Evolutionary conservation across 37 sponge, comb jelly and placozoan species (phyloP).

Genomic region (Spongia lamella): DNA sequence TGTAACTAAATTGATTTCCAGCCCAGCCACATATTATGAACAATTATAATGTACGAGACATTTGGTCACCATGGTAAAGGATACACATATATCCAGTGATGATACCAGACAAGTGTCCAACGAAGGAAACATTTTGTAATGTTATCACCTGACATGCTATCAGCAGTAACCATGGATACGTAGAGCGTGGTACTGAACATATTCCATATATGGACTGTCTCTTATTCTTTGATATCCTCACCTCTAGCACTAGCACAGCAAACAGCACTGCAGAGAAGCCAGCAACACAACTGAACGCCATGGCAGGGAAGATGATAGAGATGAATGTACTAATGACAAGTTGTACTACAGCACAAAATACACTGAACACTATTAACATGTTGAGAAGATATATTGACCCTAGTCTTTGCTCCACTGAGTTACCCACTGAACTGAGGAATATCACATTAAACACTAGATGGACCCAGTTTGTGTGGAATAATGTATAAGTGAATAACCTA

Average conservation of each 20-base stretch:
- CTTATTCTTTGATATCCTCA: constrained; percentile 33
- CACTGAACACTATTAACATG: constrained; percentile 15
- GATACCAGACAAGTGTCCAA: constrained; percentile 24
- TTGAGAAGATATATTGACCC: constrained; percentile 29
- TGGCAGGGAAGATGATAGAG: background rate
- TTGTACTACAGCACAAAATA: constrained; percentile 26
- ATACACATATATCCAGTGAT: constrained; percentile 36
- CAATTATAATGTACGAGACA: background rate
- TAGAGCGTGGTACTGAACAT: constrained; percentile 2
- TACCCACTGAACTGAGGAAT: constrained; percentile 31
- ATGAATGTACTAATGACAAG: background rate
- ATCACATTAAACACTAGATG: constrained; percentile 20
- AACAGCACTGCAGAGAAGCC: constrained; percentile 39
- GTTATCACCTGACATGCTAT: constrained; percentile 12
- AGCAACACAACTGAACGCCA: constrained; percentile 12
- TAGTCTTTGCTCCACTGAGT: constrained; percentile 17
- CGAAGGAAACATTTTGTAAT: constrained; percentile 17
- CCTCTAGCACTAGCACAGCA: constrained; percentile 21
- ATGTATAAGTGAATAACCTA: constrained; percentile 25
- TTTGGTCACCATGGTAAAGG: background rate
- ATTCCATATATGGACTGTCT: constrained; percentile 3
- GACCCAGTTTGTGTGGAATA: constrained; percentile 13
- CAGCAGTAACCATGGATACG: constrained; percentile 26
- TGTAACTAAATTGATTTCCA: too few relatives aligned
- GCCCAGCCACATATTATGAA: too few relatives aligned